Base-by-base conservation (phyloP, 2,113 vertebrate species). In the Sphyrna mokarran region DNA sequence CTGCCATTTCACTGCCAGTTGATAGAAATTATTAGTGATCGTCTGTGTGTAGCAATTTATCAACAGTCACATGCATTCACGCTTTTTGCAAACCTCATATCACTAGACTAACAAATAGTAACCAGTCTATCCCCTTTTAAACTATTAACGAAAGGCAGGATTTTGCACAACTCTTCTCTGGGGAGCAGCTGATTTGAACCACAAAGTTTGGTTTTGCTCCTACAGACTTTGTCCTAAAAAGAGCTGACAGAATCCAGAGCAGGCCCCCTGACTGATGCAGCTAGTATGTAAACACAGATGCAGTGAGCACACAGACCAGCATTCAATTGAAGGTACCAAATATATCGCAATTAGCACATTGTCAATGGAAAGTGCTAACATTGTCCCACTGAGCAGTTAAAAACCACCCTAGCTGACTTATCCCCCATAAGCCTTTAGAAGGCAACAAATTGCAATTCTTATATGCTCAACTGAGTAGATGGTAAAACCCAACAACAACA, bases 11-110 rank as follows among this genome's bases (percentile, higher is more conserved):
- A 97, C 97, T 98, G 97, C 98, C 97, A 97, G 97, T 97, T 97
- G 98, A 98, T 97, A 98, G 97, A 98, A 98, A 98, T 98, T 97
- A 98, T 97, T 97, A 97, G 96, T 97, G 97, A 98, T 98, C 96
- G 96, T 97, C 97, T 97, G 95, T 96, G 95, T 96, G 97, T 96
- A 97, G 96, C 96, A 97, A 98, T 98, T 98, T 98, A 97, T 98
- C 98, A 98, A 97, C 97, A 97, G 95, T 96, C 86, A n/a, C 97
- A 97, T 97, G 97, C 97, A 97, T 97, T 97, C 96, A 96, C 96
- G 97, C 96, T 97, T 97, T 96, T 97, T 96, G 95, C 96, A 96
- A 96, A 96, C 96, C 78, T 97, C 87, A 33, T 97, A 97, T 98
- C 97, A 97, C 96, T 96, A 97, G 96, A 96, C 96, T 96, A 97